Conservation (phyloP, 1,140 invertebrate genomes). For the Cydia pomonella region DNA sequence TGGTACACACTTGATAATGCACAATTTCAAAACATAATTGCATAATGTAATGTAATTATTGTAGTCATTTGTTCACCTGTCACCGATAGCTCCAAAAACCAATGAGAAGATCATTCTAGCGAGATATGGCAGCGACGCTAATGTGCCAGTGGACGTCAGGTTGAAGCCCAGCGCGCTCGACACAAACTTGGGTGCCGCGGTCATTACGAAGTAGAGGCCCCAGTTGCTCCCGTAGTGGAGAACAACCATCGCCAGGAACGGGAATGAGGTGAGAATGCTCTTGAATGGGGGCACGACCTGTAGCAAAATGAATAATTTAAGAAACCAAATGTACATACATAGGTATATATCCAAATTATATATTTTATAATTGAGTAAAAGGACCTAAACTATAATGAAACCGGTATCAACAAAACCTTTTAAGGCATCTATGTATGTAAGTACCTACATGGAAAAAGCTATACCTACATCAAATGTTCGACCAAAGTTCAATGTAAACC, state of each 20-base stretch:
- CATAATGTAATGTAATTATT: no score
- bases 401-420: not conserved
- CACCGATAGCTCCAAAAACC: conserved; percentile 85
- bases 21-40: no score
- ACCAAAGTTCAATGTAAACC: no score
- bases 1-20: not conserved
- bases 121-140: conserved; percentile 86
- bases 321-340: not conserved
- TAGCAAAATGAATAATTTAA: conserved; percentile 38
- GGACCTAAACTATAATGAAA: not conserved
- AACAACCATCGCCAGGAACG: conserved; percentile 85
- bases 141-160: conserved; percentile 85
- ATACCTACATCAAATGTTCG: no score
- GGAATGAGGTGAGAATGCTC: conserved; percentile 83
- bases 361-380: not conserved
- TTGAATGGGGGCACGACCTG: conserved; percentile 82
- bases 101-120: conserved; percentile 84
- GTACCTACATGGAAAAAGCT: no score
- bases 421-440: not conserved
- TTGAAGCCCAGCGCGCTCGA: conserved; percentile 92
- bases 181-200: conserved; percentile 94
- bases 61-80: conserved; percentile 67
- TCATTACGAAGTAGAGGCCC: conserved; percentile 91
- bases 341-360: no score
- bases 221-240: conserved; percentile 89